Percentiles rank a stretch among this genome's conserved stretches.
phyloP scores from a whole-genome alignment of 2,113 vertebrate species.

The Galbula dea region DNA sequence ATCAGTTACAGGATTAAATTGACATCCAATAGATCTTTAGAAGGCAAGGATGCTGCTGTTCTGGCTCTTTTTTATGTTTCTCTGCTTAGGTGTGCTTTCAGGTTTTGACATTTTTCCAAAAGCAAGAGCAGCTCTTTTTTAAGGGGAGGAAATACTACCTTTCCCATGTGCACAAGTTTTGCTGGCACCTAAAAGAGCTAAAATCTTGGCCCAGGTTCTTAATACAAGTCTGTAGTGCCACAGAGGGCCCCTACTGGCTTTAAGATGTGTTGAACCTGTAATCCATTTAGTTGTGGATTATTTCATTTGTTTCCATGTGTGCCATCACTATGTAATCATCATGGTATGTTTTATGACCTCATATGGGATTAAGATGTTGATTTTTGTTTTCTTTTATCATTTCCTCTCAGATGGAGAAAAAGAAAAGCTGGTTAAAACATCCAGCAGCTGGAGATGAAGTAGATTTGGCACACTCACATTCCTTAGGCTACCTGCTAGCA shows the following conservation, averaged over 20 bases:
- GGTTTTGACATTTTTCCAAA: constrained; percentile 1
- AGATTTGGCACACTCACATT: not conserved
- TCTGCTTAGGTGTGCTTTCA: not conserved
- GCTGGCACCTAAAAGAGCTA: not conserved
- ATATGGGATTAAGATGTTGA: not conserved
- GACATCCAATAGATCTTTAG: not conserved
- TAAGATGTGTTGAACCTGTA: not conserved
- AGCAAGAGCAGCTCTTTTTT: not conserved
- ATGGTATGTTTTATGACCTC: not conserved
- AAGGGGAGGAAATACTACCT: not conserved
- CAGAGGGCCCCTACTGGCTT: not conserved
- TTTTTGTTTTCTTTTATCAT: not conserved
- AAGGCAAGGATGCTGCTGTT: not conserved
- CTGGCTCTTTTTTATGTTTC: not conserved
- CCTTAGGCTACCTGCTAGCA: constrained; percentile 25
- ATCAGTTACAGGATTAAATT: not conserved
- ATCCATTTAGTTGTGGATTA: not conserved
- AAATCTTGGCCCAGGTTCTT: not conserved
- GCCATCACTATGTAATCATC: not conserved
- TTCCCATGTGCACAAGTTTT: not conserved
- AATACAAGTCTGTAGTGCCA: not conserved
- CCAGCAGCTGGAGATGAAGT: not conserved
- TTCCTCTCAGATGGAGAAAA: not conserved
- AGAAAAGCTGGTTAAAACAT: not conserved
- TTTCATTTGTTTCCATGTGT: not conserved